Evolutionary conservation across 2,113 vertebrate genomes (phyloP), one percentile per base, ranked within the genome.

Genomic region (Phalacrocorax carbo): DNA sequence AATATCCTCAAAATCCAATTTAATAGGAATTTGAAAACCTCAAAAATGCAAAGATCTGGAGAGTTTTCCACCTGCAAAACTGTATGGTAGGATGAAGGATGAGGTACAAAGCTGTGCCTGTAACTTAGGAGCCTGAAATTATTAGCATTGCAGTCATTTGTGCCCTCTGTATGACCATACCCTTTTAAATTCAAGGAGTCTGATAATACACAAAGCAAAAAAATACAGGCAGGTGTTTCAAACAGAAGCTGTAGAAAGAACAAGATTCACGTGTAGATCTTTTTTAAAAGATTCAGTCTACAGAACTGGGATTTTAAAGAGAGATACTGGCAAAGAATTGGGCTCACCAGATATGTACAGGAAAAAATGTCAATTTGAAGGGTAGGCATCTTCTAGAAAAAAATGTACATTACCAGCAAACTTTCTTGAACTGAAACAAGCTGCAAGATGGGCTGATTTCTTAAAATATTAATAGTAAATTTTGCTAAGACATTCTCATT

Each of bases 401-500:
- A 82, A 88, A 58, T 60, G 64, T 81, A 2, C 70, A 34, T 89
- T 69, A 52, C 73, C 65, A 76, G 80, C 84, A 61, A 93, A 88
- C 51, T 68, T 79, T 52, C 80, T 81, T 92, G 49, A 85, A 65
- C 83, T 79, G 72, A 88, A 92, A 79, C 34, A 75, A 77, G 57
- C 77, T 89, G 36, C 49, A 82, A 86, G 73, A 85, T 57, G 19
- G 29, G 66, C 49, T 72, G 36, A 46, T 80, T 77, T 86, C 82
- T 91, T 93, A 81, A 84, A 94, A 87, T 90, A 94, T 80, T 88
- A 68, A 71, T 81, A 92, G 44, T 42, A 42, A 55, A 60, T 81
- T 78, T 76, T 65, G 26, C 58, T 51, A n/a, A 94, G 61, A 84
- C 32, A 42, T 34, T 87, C 84, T 87, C 46, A 14, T 62, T 64